Percentiles rank a stretch among this genome's conserved stretches.
phyloP scores from a whole-genome alignment of 1,140 invertebrate genomes.

The Neodiprion fabricii region DNA sequence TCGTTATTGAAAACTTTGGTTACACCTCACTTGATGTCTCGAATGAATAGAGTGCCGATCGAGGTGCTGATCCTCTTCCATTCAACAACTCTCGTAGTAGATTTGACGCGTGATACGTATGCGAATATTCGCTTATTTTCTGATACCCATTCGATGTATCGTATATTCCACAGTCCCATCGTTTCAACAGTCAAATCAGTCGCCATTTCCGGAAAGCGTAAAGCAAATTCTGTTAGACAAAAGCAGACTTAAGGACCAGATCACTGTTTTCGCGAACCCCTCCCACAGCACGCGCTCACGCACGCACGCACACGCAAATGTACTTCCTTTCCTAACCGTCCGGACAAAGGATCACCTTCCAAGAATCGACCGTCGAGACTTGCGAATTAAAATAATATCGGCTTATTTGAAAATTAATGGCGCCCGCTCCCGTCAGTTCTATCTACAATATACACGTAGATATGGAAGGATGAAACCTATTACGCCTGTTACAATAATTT shows the following conservation, averaged over 20 bases:
- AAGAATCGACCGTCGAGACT: slow-evolving; percentile 6
- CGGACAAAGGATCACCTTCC: neutral
- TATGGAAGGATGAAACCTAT: too few relatives aligned
- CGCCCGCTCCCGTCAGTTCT: neutral
- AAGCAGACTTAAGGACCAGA: neutral
- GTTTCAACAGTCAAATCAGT: neutral
- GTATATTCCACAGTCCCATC: neutral
- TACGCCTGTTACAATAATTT: too few relatives aligned
- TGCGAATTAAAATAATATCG: slow-evolving; percentile 8
- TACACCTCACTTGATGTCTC: too few relatives aligned
- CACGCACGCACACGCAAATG: neutral
- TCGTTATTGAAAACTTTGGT: too few relatives aligned
- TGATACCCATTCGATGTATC: too few relatives aligned
- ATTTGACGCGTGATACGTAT: too few relatives aligned
- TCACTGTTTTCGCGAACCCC: neutral
- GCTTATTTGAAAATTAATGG: neutral
- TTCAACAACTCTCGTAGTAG: too few relatives aligned
- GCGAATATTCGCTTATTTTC: too few relatives aligned
- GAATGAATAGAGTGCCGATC: too few relatives aligned
- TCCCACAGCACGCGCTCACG: neutral
- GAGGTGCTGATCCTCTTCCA: too few relatives aligned
- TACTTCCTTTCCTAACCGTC: neutral
- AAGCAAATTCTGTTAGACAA: neutral
- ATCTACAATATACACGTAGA: too few relatives aligned
- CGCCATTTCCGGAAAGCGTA: neutral